Base-by-base conservation (phyloP, 2,888 invertebrate species). In the Drosophila formosana region DNA sequence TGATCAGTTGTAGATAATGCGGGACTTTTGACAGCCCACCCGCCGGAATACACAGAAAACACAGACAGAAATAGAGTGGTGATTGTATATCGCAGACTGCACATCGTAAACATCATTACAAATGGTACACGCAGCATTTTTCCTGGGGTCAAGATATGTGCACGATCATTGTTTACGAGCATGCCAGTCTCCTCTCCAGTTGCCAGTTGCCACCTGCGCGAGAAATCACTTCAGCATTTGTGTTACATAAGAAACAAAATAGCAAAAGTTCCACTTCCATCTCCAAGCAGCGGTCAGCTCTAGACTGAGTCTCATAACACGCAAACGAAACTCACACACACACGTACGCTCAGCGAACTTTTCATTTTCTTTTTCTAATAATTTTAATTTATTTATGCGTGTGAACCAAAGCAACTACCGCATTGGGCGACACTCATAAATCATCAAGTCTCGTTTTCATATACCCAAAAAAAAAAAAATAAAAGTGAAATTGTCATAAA, bases 301-400 rank as follows among this genome's bases (percentile, higher is more conserved):
- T 32, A 32, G 32, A 39, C 43, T 34, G 34, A 43, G 51, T 13
- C 50, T 51, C 46, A 9, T 30, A 30, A 39, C 83, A 82, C 81
- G 78, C 81, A 75, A 70, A 53, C 69, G 68, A 49, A 63, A 65
- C 37, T 43, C 39, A 52, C 25, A 37, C 13, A 46, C 11, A 49
- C 18, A 37, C 23, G 32, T 57, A 57, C 43, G 53, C 43, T 30
- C 43, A 18, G 30, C 43, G 3, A 8, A 34, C 34, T 43, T 68
- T 61, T 56, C 37, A 63, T 66, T 80, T 80, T 67, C 52, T 34
- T 65, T 67, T 72, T 79, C 74, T 67, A 72, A 74, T 77, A 74
- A 80, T 77, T 79, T 66, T 53, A 74, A 66, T 72, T 75, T 80
- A 73, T 78, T 86, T 80, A 77, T 83, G 86, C 81, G 83, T 86